Evolutionary conservation across 2,797 vertebrate species (phyloP), one percentile per base, ranked within the genome.

Genomic region (Picus viridis): DNA sequence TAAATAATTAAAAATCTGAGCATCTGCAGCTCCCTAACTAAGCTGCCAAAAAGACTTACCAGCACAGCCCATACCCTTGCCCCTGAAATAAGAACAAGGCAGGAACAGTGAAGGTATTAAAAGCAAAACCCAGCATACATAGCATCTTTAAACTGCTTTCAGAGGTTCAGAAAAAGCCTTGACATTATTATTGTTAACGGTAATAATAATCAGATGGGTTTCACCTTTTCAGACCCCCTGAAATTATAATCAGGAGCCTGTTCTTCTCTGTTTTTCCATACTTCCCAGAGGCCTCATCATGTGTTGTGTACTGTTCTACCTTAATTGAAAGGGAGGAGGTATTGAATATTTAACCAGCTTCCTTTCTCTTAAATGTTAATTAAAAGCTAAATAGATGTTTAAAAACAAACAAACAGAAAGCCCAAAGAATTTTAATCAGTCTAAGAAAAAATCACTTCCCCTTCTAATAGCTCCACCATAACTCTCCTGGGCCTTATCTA

Each of bases 301-400:
- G 6, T 22, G 0, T 59, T 84, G 88, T 84, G 91, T 82, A 88
- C 89, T 86, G 64, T 71, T 95, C 78, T 84, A 94, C 92, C 95
- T 94, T 96, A 96, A 96, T 95, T 96, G 96, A 96, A 96, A 96
- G 94, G 95, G 96, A 95, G 93, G 95, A 92, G 91, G 93, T 95
- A 93, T 90, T 96, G 93, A 96, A 96, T 96, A 96, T 96, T 96
- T 96, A 96, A 96, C 85, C 64, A 91, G 86, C 86, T 94, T 93
- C 90, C 90, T 88, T 95, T 95, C 95, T 85, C 94, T 93, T 94
- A 92, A 87, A 91, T 87, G 93, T 96, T 96, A 96, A 96, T 96
- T 96, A 96, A 96, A 94, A 96, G 94, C 94, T 88, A 96, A 96
- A 96, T 96, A 95, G 81, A 90, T 96, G 94, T 92, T 96, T 96